phyloP scores from a whole-genome alignment of 2,797 vertebrate species.

The Hydrocynus forskahlii region DNA sequence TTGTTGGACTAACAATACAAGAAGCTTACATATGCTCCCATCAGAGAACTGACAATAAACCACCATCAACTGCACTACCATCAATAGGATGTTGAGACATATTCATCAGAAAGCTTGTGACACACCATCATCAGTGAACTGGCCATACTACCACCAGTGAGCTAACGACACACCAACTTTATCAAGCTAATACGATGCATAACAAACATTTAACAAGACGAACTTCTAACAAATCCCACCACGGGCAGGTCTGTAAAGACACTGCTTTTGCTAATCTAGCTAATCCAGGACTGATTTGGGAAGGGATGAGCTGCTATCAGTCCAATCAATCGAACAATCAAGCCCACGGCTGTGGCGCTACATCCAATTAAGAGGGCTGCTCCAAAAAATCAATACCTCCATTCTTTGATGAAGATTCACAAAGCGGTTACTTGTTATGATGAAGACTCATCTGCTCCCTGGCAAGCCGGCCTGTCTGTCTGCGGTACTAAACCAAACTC shows the following conservation, averaged over 20 bases:
- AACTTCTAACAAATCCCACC: conserved; percentile 19
- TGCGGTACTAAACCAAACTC: conserved; percentile 25
- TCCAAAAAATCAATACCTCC: conserved; percentile 56
- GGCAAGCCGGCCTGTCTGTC: conserved; percentile 42
- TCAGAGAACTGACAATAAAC: background rate
- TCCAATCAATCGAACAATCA: conserved; percentile 60
- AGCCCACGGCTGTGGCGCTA: conserved; percentile 28
- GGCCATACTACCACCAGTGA: background rate
- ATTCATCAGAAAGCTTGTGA: too few species aligned
- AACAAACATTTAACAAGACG: conserved; percentile 16
- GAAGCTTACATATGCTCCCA: background rate
- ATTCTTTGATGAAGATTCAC: conserved; percentile 38
- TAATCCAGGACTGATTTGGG: conserved; percentile 40
- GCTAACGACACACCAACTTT: background rate
- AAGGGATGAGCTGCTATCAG: conserved; percentile 35
- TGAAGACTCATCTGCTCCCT: conserved; percentile 22
- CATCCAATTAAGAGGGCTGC: conserved; percentile 54
- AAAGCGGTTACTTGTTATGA: conserved; percentile 34
- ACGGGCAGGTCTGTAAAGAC: conserved; percentile 22
- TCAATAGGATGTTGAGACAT: too few species aligned
- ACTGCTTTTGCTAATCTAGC: conserved; percentile 24
- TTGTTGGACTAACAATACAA: background rate
- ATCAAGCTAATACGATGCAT: conserved; percentile 15
- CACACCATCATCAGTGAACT: background rate
- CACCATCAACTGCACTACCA: background rate